A percentile compares a stretch with the other conserved stretches of the same genome.
Conservation (phyloP, 2,113 vertebrate genomes). For the Cinclus mexicanus region DNA sequence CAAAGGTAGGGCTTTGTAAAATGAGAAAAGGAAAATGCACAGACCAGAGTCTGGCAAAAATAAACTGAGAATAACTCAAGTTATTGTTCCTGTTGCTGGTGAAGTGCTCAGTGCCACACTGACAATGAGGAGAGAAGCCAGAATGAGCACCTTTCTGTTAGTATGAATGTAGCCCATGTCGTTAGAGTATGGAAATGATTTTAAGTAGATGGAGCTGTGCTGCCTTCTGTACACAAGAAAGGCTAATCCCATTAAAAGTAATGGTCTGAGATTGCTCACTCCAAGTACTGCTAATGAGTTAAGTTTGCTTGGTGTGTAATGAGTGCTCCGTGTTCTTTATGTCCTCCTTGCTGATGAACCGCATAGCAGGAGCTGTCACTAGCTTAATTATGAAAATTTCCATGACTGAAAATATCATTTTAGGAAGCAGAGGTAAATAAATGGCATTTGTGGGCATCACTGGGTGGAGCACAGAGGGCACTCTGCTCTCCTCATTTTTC, state of each 20-base stretch:
- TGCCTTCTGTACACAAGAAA: constrained; percentile 59
- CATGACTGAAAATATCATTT: constrained; percentile 36
- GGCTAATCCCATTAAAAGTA: constrained; percentile 64
- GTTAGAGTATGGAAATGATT: constrained; percentile 51
- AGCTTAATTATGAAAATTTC: constrained; percentile 56
- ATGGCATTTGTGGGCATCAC: not conserved
- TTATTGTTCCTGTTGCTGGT: constrained; percentile 1
- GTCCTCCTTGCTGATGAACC: constrained; percentile 33
- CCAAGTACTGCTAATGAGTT: constrained; percentile 57
- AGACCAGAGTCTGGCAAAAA: not conserved
- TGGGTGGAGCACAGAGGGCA: not conserved
- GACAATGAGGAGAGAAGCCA: constrained; percentile 36
- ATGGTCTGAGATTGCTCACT: constrained; percentile 56
- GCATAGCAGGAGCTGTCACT: constrained; percentile 13
- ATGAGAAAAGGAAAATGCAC: constrained; percentile 24
- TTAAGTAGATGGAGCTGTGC: constrained; percentile 26
- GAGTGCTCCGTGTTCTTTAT: constrained; percentile 44
- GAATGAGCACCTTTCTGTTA: constrained; percentile 20
- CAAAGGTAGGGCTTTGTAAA: constrained; percentile 40
- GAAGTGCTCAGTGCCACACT: not conserved
- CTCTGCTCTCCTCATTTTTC: not conserved
- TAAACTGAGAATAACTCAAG: constrained; percentile 3
- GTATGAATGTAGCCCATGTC: constrained; percentile 23
- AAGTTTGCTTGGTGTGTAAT: constrained; percentile 60
- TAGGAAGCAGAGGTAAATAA: constrained; percentile 35